Evolutionary conservation across 2,888 invertebrate genomes (phyloP).

Genomic region (Ceriagrion tenellum): DNA sequence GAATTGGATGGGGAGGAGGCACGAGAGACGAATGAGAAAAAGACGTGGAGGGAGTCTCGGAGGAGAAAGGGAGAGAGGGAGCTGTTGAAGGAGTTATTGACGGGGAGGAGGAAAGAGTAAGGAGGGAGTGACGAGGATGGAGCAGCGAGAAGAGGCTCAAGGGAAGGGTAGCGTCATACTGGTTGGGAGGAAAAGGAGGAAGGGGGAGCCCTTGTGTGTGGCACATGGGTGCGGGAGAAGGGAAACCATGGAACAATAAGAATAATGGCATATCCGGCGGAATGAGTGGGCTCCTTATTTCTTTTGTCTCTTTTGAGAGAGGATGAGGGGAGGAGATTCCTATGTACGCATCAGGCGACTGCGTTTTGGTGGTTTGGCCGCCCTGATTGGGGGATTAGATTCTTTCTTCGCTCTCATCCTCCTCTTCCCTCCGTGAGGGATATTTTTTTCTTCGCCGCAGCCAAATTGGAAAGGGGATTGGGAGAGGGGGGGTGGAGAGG

Average conservation of each 20-base stretch:
- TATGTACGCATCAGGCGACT: neutral
- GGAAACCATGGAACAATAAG: neutral
- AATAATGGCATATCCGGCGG: constrained; percentile 39
- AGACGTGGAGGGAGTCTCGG: neutral
- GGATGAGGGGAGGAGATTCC: neutral
- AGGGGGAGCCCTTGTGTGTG: neutral
- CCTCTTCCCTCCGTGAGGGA: neutral
- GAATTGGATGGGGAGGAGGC: neutral
- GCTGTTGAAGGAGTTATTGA: constrained; percentile 3
- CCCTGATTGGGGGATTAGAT: constrained; percentile 17
- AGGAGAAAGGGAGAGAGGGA: neutral
- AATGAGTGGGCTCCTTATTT: constrained; percentile 10
- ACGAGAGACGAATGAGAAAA: neutral
- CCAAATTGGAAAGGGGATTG: neutral
- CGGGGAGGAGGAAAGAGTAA: neutral
- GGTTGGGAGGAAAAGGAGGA: neutral
- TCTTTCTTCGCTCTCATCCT: neutral
- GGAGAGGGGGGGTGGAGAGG: too few relatives aligned
- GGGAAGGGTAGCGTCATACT: neutral
- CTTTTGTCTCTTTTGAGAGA: neutral
- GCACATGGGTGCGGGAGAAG: neutral
- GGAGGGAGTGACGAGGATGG: neutral
- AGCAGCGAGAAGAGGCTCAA: neutral
- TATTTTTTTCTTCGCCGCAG: neutral
- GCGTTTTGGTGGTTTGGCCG: neutral